Evolutionary conservation across 2,797 vertebrate species (phyloP).

Genomic region (Pampus argenteus): DNA sequence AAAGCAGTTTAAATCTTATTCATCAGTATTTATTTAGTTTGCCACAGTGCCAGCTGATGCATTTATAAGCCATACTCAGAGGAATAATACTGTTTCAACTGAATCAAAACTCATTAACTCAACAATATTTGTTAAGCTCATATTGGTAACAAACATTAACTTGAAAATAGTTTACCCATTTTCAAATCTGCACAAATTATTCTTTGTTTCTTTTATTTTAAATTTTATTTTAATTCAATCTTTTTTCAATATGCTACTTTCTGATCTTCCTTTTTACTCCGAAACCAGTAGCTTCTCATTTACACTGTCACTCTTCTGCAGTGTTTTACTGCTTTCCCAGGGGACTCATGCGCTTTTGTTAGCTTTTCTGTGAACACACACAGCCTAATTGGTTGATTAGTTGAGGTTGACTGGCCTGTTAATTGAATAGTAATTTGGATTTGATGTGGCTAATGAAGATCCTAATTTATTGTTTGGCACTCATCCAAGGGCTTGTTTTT

Average conservation of each 20-base stretch:
- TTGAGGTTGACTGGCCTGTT: conserved; percentile 85
- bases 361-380: conserved; percentile 84
- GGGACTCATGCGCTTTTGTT: conserved; percentile 82
- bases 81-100: neutral
- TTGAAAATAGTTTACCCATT: neutral
- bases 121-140: too few species aligned
- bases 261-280: conserved; percentile 36
- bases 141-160: conserved; percentile 8
- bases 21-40: conserved; percentile 26
- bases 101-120: conserved; percentile 8
- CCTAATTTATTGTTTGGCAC: conserved; percentile 78
- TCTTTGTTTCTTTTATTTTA: neutral
- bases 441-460: conserved; percentile 83
- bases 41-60: neutral
- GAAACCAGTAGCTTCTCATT: conserved; percentile 67
- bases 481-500: conserved; percentile 75
- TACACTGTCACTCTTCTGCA: conserved; percentile 75
- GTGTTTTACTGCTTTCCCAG: conserved; percentile 78
- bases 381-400: conserved; percentile 86
- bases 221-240: neutral
- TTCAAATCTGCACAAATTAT: neutral
- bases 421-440: conserved; percentile 85
- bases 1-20: neutral
- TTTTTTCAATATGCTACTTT: conserved; percentile 25
- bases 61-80: conserved; percentile 4